phyloP scores from a whole-genome alignment of 2,888 invertebrate genomes.

The Scotopteryx bipunctaria region DNA sequence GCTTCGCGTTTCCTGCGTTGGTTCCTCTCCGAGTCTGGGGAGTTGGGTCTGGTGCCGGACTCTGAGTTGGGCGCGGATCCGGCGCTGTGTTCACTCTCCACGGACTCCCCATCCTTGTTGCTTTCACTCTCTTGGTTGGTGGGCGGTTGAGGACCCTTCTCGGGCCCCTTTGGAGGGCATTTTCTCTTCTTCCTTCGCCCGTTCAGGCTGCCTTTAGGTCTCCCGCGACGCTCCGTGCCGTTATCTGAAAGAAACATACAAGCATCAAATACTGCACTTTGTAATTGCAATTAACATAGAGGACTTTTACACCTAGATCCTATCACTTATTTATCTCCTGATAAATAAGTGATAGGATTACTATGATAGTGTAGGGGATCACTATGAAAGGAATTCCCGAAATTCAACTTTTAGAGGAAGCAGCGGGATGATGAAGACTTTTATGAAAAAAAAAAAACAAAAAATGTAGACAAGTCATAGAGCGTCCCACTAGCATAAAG shows the following conservation, averaged over 20 bases:
- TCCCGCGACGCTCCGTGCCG: slow-evolving; percentile 68
- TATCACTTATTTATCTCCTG: no score
- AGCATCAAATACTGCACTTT: no score
- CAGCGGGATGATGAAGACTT: no score
- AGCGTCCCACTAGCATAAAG: no score
- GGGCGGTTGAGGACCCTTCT: slow-evolving; percentile 66
- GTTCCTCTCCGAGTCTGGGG: slow-evolving; percentile 58
- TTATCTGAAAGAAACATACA: slow-evolving; percentile 69
- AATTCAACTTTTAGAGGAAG: no score
- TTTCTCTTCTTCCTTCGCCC: slow-evolving; percentile 69
- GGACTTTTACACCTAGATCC: no score
- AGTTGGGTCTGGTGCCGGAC: slow-evolving; percentile 68
- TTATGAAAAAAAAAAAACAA: no score
- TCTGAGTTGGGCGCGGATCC: slow-evolving; percentile 74
- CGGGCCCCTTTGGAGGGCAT: slow-evolving; percentile 63
- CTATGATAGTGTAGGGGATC: no score
- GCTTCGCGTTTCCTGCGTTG: slow-evolving; percentile 55
- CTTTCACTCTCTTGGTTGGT: slow-evolving; percentile 70
- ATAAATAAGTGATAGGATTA: no score
- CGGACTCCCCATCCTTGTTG: slow-evolving; percentile 76
- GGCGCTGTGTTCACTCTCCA: slow-evolving; percentile 71
- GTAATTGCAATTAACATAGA: no score
- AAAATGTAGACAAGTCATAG: no score
- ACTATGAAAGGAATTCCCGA: no score
- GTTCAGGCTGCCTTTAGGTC: slow-evolving; percentile 69